These are phyloP conservation scores for Cartodere bifasciata DNA, from an alignment of 2,888 invertebrate genomes.

Conservation along the genomic window DNA sequence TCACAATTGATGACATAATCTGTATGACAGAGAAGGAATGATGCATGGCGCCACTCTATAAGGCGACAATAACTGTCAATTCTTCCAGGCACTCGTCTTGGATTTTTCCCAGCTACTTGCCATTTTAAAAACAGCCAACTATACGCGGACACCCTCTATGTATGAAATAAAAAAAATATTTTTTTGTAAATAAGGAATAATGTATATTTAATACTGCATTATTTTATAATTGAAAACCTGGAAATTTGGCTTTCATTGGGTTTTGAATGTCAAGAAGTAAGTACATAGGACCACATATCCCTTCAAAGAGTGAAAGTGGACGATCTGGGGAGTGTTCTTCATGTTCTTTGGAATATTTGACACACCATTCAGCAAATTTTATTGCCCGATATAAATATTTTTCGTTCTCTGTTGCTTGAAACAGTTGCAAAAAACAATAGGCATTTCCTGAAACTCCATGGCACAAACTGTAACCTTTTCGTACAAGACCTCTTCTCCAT, in stretches of 20 bases:
- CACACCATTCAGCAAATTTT: constrained; percentile 73
- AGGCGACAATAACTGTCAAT: too few relatives aligned
- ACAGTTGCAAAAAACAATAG: constrained; percentile 67
- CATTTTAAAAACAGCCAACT: too few relatives aligned
- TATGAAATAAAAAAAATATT: too few relatives aligned
- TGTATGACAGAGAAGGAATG: too few relatives aligned
- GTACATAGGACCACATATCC: constrained; percentile 64
- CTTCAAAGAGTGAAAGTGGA: constrained; percentile 77
- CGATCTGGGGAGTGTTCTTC: constrained; percentile 62
- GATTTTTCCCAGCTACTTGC: too few relatives aligned
- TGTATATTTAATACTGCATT: not conserved
- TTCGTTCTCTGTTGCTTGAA: constrained; percentile 61
- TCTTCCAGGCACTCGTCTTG: too few relatives aligned
- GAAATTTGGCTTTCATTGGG: constrained; percentile 57
- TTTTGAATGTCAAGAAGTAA: constrained; percentile 56
- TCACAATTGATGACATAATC: too few relatives aligned
- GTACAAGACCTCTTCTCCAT: constrained; percentile 68
- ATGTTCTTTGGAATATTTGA: constrained; percentile 52
- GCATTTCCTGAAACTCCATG: constrained; percentile 84
- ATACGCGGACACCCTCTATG: too few relatives aligned
- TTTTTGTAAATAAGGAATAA: too few relatives aligned
- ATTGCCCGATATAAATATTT: constrained; percentile 62
- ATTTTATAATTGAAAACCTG: constrained; percentile 42
- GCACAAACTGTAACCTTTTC: constrained; percentile 78
- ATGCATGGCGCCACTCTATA: too few relatives aligned